phyloP scores from a whole-genome alignment of 2,113 vertebrate species.

The Callospermophilus lateralis region DNA sequence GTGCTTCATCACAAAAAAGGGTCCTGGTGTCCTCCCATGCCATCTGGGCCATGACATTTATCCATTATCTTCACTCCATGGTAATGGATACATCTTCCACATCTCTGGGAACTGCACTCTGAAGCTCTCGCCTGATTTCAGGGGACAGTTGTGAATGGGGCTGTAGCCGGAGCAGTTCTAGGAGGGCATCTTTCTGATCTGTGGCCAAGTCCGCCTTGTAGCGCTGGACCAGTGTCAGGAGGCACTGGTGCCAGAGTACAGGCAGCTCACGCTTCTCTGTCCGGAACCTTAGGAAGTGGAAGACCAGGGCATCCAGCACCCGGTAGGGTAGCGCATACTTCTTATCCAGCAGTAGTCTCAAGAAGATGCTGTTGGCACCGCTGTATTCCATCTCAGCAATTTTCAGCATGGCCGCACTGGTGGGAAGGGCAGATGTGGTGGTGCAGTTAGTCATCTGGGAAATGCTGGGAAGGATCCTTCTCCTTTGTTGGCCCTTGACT shows the following conservation, averaged over 20 bases:
- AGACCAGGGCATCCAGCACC: constrained; percentile 96
- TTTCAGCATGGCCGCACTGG: constrained; percentile 97
- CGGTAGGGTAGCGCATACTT: constrained; percentile 99
- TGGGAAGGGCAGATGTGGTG: neutral
- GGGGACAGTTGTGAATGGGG: constrained; percentile 91
- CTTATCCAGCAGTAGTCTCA: constrained; percentile 97
- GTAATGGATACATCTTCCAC: constrained; percentile 88
- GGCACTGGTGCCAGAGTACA: constrained; percentile 98
- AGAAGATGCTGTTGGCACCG: constrained; percentile 98
- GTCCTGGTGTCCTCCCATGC: neutral
- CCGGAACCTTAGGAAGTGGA: constrained; percentile 97
- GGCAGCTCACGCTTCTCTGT: constrained; percentile 92
- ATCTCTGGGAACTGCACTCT: constrained; percentile 92
- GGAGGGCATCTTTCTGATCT: constrained; percentile 94
- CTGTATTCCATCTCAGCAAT: constrained; percentile 98
- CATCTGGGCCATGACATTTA: neutral
- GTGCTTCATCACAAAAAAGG: neutral
- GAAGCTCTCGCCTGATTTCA: constrained; percentile 95
- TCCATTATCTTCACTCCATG: constrained; percentile 85
- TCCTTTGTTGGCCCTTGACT: neutral
- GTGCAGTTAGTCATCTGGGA: accelerated
- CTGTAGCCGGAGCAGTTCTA: constrained; percentile 95
- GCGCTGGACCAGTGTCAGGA: constrained; percentile 95
- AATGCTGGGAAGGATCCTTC: neutral
- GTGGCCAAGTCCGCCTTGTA: constrained; percentile 97